Base-by-base conservation (phyloP, 1,140 invertebrate species). In the Euwallacea fornicatus region DNA sequence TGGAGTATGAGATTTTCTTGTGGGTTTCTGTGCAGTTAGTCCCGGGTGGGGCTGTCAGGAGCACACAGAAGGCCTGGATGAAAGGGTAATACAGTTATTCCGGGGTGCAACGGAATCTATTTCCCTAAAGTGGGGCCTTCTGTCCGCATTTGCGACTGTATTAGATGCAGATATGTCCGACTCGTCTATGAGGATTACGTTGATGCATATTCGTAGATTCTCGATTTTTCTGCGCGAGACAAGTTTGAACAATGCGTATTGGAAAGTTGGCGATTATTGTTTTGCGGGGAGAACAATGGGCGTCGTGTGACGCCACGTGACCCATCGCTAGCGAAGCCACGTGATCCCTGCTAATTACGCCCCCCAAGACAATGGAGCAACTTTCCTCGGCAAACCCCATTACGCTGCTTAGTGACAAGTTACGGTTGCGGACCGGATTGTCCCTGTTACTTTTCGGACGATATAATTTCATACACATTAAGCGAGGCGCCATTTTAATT, bases 391-490 rank as follows among this genome's bases (percentile, higher is more conserved):
- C 21, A 33, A 33, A 33, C 21, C 21, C 21, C 21, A 33, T 33
- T 33, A 33, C 21, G 21, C 21, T 33, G 21, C 21, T 33, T 33
- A 33, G 21, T 33, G 21, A 33, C 21, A 33, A 33, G 21, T 33
- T 33, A 33, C 21, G 21, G 21, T 33, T 33, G 21, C 21, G 21
- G 21, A 33, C 21, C 21, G 21, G 60, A 70, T 64, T 64, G 60
- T 33, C 53, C 47, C 42, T 33, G 54, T 66, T 65, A 66, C 69
- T 66, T 71, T 71, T 71, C 69, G 69, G 63, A 42, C 69, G 13
- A 71, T 71, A 71, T 71, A 71, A 71, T 71, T 71, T 71, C 62
- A 71, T 71, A 66, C 62, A 33, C 63, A 71, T 71, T 71, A 71
- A 66, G 15, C 47, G 9, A 66, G 69, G 63, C 62, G 69, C 69